Base-by-base conservation (phyloP, 2,888 invertebrate species). In the Drosophila recens region DNA sequence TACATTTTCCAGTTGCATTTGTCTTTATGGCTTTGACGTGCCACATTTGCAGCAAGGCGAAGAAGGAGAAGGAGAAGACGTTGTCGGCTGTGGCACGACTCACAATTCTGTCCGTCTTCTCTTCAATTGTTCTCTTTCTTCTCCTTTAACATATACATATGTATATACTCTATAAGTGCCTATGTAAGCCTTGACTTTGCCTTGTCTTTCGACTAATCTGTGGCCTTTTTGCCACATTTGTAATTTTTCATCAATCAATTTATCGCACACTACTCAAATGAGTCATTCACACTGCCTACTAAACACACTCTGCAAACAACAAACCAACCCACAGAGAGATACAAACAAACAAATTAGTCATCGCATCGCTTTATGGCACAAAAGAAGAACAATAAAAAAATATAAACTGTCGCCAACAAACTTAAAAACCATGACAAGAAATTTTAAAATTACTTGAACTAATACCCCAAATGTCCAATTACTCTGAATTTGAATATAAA, bases 1-100 rank as follows among this genome's bases (percentile, higher is more conserved):
- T 67, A 75, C 73, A 70, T 72, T 84, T 85, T 72, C 78, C 85
- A 83, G 85, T 72, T 90, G 86, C 84, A 83, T 71, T 74, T 74
- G 72, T 51, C 69, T 69, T 63, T 51, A 63, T 72, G 71, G 52
- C 79, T 67, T 58, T 78, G 78, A 72, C 72, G 71, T 74, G 77
- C 72, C 56, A 56, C 64, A 43, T 51, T 56, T 36, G 30, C 27
- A 48, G 34, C 36, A 38, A 42, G 43, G n/a, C 10, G 42, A 38
- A 42, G 43, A n/a, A 36, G 34, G n/a, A n/a, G 42, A 38, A 42
- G 43, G n/a, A 10, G 36, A 38, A 46, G 43, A 11, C 3, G 53
- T 23, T 23, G 23, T 8, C 30, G 30, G 2, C 8, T 30, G 30
- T 30, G 30, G n/a, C 46, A 40, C 45, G 56, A 63, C 62, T 52